Base-by-base conservation (phyloP, 2,888 invertebrate genomes). In the Mythimna pallens region DNA sequence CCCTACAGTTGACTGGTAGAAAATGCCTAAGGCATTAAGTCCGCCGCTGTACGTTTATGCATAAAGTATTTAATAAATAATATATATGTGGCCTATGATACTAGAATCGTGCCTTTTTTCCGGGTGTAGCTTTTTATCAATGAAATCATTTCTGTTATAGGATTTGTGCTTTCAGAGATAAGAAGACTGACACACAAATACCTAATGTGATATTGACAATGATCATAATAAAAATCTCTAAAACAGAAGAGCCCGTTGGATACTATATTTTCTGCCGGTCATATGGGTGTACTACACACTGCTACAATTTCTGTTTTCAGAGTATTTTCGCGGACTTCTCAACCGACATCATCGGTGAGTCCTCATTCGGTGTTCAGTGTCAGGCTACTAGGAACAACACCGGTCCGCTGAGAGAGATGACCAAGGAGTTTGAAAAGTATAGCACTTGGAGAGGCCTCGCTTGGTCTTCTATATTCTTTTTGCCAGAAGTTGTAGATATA, bases 401-500 rank as follows among this genome's bases (percentile, higher is more conserved):
- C 5, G 89, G 91, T 0, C 78, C 86, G 0, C 73, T 93, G 20
- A 83, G 92, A 9, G 81, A 80, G 1, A 82, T 92, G 58, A 91
- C 93, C 3, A 85, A 85, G 5, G 88, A 87, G 4, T 90, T 92
- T 66, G 89, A 89, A 86, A 71, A 78, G 52, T 93, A 85, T 76
- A 84, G 73, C 22, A 3, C 81, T 1, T 86, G 81, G 66, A 86
- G 93, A 34, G 92, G 91, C 5, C 20, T 90, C 7, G 79, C 80
- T 0, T 91, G 90, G 90, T 85, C 84, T 40, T 88, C 88, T 50
- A 90, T 92, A 20, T 93, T 93, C 88, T 93, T 92, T 76, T 86
- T 87, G 4, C 93, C 93, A 5, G 86, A 88, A 34, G 34, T 89
- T 1, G 90, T 89, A 0, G 88, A 91, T 63, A 61, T 89, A 12